phyloP scores from a whole-genome alignment of 2,113 vertebrate species.

The Xenotilapia longispinis region DNA sequence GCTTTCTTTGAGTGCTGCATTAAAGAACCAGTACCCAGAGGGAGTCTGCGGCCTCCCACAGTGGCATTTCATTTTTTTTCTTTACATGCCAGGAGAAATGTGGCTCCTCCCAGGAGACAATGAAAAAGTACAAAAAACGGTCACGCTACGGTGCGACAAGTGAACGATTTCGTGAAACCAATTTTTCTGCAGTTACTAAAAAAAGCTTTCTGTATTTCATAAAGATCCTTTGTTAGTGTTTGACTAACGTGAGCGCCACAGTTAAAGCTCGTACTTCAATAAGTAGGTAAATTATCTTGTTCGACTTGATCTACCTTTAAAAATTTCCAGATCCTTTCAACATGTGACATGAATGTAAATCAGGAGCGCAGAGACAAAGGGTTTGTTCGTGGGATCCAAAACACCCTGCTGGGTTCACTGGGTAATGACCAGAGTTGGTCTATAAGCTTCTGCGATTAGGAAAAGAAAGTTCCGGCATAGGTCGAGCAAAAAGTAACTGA shows the following conservation, averaged over 20 bases:
- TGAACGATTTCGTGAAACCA: background rate
- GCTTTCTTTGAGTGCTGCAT: background rate
- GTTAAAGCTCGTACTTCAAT: background rate
- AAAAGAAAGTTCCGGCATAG: background rate
- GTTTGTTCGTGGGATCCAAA: background rate
- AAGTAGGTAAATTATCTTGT: background rate
- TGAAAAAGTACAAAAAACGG: background rate
- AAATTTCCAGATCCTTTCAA: background rate
- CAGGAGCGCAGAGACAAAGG: background rate
- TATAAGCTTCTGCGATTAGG: background rate
- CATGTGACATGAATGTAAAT: background rate
- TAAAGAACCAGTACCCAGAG: background rate
- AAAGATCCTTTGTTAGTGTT: background rate
- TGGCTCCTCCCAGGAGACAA: background rate
- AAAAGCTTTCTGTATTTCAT: background rate
- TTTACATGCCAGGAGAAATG: background rate
- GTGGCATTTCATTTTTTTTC: background rate
- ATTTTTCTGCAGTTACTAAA: background rate
- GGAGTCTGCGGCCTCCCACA: background rate
- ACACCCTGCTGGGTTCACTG: background rate
- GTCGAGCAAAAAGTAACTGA: background rate
- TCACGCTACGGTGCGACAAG: background rate
- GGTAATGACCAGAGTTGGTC: background rate
- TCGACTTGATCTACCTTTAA: background rate
- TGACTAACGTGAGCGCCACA: background rate